phyloP scores from a whole-genome alignment of 2,113 vertebrate species.

The Anser cygnoides region DNA sequence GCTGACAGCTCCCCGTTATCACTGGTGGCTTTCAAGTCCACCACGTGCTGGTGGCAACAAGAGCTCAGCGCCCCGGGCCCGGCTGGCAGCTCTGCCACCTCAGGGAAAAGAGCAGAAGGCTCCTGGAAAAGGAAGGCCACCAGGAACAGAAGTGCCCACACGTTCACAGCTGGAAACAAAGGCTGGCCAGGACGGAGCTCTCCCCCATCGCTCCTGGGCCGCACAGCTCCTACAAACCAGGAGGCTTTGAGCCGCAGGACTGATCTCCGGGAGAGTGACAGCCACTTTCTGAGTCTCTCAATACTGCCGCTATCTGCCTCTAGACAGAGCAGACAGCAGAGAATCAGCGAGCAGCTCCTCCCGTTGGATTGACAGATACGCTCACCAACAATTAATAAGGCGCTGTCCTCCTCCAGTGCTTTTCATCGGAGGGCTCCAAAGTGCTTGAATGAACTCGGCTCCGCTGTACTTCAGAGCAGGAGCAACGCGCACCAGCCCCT shows the following conservation, averaged over 20 bases:
- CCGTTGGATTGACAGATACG: not conserved
- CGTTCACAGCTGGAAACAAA: not conserved
- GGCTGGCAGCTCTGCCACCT: not conserved
- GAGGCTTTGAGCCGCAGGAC: not conserved
- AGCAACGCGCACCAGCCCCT: rapidly evolving
- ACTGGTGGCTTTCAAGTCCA: not conserved
- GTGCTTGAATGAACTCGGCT: not conserved
- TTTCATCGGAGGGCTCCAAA: constrained; percentile 9
- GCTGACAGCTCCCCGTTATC: not conserved
- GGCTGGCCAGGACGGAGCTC: not conserved
- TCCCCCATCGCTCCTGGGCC: not conserved
- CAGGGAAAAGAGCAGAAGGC: not conserved
- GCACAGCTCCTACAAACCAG: not conserved
- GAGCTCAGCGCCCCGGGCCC: not conserved
- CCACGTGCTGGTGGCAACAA: not conserved
- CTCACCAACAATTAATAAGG: constrained; percentile 56
- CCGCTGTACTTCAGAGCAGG: rapidly evolving
- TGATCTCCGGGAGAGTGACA: constrained; percentile 1
- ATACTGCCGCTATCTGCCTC: not conserved
- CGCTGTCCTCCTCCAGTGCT: not conserved
- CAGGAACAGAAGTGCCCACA: rapidly evolving
- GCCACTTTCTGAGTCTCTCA: not conserved
- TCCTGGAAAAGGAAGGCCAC: not conserved
- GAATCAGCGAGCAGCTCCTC: not conserved
- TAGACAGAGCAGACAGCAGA: not conserved